Evolutionary conservation across 1,140 invertebrate genomes (phyloP), one percentile per base, ranked within the genome.

Genomic region (Dufourea novaeangliae): DNA sequence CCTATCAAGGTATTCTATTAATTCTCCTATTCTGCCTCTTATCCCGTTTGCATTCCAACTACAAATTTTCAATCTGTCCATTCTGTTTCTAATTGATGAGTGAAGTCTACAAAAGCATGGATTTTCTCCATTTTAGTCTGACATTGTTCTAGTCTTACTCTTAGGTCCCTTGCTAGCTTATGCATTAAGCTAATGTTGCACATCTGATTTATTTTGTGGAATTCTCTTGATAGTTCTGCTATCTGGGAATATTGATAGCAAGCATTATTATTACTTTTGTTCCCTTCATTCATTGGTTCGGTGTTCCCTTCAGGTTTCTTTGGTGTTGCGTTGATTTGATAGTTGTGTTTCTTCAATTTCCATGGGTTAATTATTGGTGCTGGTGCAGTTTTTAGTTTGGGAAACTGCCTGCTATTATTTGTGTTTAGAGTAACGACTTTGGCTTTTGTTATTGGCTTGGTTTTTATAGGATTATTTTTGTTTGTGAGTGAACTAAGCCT

Each of bases 41-140:
- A 87, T 39, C 0, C 83, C 79, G 78, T 84, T 87, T n/a, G 83
- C 85, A 52, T 88, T 86, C 85, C 85, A 85, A 32, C 74, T 83
- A 46, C 77, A 83, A 20, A 88, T 52, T 25, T 61, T 80, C 29
- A 85, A 7, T 7, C 25, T 59, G n/a, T 32, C 50, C 79, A 80
- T 80, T 32, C 1, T 54, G 41, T 5, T 27, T 46, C 17, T 46
- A 46, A 10, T 14, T 17, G 14, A 20, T 22, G 0, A 41, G 7
- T 20, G 44, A 64, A 3, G 29, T 41, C 2, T 12, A n/a, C 41
- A 46, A 46, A 46, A 20, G 10, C 12, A 10, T 64, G 5, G 12
- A 63, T 44, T 27, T 63, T 14, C 1, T 29, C 61, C 11, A 44
- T 17, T 25, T 4, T 22, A 2, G 1, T 37, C 11, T 20, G 6